Conservation (phyloP, 1,140 invertebrate species). For the Helicoverpa zea region DNA sequence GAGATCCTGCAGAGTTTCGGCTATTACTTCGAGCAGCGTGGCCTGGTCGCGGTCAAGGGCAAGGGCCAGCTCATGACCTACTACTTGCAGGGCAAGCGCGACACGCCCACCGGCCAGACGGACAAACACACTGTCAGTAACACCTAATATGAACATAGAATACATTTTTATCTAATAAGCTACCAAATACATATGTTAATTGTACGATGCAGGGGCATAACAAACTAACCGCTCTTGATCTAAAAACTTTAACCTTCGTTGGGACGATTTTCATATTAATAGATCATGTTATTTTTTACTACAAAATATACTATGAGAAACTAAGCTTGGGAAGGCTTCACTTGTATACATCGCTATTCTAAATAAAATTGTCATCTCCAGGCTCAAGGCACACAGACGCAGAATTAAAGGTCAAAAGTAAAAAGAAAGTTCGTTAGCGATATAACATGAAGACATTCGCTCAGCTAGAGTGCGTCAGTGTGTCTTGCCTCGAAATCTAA, state of each 20-base stretch:
- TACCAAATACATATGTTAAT: slow-evolving; percentile 30
- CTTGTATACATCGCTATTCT: too few relatives aligned
- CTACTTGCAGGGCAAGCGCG: slow-evolving; percentile 93
- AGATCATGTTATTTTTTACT: neutral
- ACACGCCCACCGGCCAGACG: slow-evolving; percentile 53
- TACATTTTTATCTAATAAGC: slow-evolving; percentile 14
- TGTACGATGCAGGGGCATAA: neutral
- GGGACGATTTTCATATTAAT: neutral
- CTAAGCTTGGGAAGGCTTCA: too few relatives aligned
- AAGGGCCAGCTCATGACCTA: slow-evolving; percentile 98
- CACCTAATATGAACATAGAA: slow-evolving; percentile 25
- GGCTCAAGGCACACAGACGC: too few relatives aligned
- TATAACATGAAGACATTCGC: too few relatives aligned
- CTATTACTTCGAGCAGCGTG: slow-evolving; percentile 96
- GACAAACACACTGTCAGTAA: slow-evolving; percentile 60
- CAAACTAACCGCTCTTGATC: slow-evolving; percentile 14
- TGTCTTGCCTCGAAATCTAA: too few relatives aligned
- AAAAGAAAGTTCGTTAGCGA: too few relatives aligned
- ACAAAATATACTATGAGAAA: too few relatives aligned
- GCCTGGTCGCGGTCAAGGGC: slow-evolving; percentile 97
- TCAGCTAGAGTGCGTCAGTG: too few relatives aligned
- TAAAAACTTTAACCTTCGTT: neutral
- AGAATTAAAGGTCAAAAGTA: too few relatives aligned
- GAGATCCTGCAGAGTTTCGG: slow-evolving; percentile 95
- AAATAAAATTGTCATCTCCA: too few relatives aligned